phyloP scores from a whole-genome alignment of 2,888 invertebrate species.

The Temnothorax unifasciatus region DNA sequence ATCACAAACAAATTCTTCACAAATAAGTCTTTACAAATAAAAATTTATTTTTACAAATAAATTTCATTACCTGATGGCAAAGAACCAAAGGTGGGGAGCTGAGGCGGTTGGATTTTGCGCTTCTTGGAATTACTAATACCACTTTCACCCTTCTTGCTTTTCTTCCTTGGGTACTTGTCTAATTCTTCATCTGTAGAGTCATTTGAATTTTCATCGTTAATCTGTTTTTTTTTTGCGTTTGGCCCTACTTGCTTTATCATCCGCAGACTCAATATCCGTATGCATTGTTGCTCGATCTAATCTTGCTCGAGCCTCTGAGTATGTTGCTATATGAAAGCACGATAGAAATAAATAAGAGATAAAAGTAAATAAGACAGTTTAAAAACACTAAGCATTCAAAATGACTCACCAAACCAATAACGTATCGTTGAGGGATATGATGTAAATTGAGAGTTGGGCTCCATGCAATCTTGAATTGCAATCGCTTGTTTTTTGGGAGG shows the following conservation, averaged over 20 bases:
- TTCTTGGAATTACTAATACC: background rate
- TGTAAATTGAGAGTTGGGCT: background rate
- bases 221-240: background rate
- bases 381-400: background rate
- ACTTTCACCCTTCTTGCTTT: background rate
- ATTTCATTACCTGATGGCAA: background rate
- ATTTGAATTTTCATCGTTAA: background rate
- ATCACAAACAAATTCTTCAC: background rate
- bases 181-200: slow-evolving; percentile 5
- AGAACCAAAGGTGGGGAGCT: background rate
- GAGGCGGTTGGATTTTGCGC: background rate
- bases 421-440: background rate
- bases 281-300: background rate
- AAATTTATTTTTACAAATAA: background rate
- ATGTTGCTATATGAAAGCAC: background rate
- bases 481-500: background rate
- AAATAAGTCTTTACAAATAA: background rate
- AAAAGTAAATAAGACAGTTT: background rate
- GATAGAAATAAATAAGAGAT: background rate
- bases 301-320: background rate
- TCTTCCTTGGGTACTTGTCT: background rate
- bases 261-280: slow-evolving; percentile 5
- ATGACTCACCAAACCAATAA: slow-evolving; percentile 7
- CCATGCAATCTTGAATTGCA: background rate
- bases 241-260: background rate